phyloP scores from a whole-genome alignment of 2,797 vertebrate species.

The Gadopsis bispinosus region DNA sequence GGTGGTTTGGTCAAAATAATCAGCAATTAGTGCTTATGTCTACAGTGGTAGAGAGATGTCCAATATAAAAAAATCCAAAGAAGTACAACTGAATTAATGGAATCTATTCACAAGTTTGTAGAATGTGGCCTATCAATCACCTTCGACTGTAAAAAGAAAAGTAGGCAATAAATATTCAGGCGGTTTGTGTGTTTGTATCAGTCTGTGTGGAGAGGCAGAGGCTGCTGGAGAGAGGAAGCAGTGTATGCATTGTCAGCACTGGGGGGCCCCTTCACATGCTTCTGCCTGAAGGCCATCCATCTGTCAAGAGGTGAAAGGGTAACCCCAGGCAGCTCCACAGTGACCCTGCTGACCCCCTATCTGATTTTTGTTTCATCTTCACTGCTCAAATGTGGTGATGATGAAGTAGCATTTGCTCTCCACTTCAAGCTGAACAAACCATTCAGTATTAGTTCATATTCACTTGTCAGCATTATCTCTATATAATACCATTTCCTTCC shows the following conservation, averaged over 20 bases:
- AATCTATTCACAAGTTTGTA: constrained; percentile 9
- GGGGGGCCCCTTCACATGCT: constrained; percentile 13
- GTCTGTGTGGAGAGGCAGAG: background rate
- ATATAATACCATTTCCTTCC: background rate
- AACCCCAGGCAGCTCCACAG: constrained; percentile 25
- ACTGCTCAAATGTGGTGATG: constrained; percentile 20
- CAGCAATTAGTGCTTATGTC: background rate
- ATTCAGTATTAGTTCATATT: constrained; percentile 13
- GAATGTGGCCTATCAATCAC: constrained; percentile 41
- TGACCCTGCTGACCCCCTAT: constrained; percentile 35
- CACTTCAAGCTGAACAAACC: constrained; percentile 17
- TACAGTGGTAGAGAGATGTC: background rate
- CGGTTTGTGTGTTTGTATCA: constrained; percentile 9
- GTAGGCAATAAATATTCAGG: background rate
- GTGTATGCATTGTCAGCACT: constrained; percentile 46
- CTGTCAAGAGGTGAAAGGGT: constrained; percentile 56
- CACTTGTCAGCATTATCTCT: background rate
- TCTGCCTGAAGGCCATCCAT: constrained; percentile 43
- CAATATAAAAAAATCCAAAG: background rate
- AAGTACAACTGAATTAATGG: background rate
- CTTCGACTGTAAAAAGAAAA: background rate
- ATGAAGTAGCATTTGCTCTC: constrained; percentile 43
- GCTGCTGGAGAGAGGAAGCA: constrained; percentile 25
- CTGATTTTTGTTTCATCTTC: constrained; percentile 43
- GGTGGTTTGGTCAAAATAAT: background rate